phyloP scores from a whole-genome alignment of 2,888 invertebrate species.

The Sturmia bella region DNA sequence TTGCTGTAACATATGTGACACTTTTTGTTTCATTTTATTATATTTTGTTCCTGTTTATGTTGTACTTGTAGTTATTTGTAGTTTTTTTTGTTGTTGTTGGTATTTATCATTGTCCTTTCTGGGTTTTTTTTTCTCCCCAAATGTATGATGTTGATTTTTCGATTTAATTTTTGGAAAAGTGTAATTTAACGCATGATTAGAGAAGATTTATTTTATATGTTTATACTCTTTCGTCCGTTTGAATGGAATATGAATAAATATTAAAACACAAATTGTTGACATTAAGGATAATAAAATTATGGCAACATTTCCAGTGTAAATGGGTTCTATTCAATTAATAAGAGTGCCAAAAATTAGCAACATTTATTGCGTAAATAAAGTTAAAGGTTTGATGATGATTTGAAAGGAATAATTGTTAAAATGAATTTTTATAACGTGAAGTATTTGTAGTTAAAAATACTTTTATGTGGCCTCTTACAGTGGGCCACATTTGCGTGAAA shows the following conservation, averaged over 20 bases:
- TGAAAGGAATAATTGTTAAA: neutral
- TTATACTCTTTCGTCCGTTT: slow-evolving; percentile 27
- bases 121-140: slow-evolving; percentile 7
- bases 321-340: slow-evolving; percentile 40
- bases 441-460: too few species aligned
- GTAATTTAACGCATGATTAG: slow-evolving; percentile 70
- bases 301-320: slow-evolving; percentile 64
- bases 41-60: slow-evolving; percentile 32
- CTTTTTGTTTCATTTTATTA: slow-evolving; percentile 63
- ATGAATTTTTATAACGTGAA: too few species aligned
- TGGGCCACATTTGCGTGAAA: too few species aligned
- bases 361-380: slow-evolving; percentile 23
- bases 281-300: slow-evolving; percentile 70
- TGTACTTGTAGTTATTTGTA: slow-evolving; percentile 53
- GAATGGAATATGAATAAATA: slow-evolving; percentile 65
- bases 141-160: slow-evolving; percentile 58
- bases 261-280: slow-evolving; percentile 67
- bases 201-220: slow-evolving; percentile 56
- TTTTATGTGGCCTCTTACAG: too few species aligned
- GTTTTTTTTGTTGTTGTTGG: slow-evolving; percentile 44
- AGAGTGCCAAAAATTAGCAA: slow-evolving; percentile 29
- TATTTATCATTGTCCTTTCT: slow-evolving; percentile 51
- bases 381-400: neutral
- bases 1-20: slow-evolving; percentile 75
- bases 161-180: slow-evolving; percentile 70